Evolutionary conservation across 2,797 vertebrate species (phyloP).

Genomic region (Lacerta viridis): DNA sequence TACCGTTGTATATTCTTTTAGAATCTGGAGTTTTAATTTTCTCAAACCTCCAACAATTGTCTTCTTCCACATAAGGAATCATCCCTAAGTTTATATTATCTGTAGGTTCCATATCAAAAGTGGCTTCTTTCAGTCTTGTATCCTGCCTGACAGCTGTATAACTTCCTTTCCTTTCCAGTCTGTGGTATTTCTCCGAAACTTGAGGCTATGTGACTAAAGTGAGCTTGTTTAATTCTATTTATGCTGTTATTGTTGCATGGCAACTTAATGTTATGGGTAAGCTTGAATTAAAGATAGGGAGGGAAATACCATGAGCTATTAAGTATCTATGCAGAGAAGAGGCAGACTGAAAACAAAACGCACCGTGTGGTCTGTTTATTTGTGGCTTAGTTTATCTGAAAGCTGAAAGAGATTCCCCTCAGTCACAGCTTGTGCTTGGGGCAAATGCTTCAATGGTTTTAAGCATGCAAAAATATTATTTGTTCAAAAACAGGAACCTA

Average conservation of each 20-base stretch:
- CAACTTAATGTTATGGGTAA: background rate
- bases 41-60: background rate
- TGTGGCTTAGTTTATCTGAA: background rate
- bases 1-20: background rate
- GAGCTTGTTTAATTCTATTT: conserved; percentile 1
- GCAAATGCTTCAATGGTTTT: no score
- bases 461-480: no score
- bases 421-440: background rate
- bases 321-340: background rate
- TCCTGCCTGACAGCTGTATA: conserved; percentile 8
- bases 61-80: background rate
- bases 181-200: background rate
- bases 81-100: background rate
- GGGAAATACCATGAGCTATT: background rate
- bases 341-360: background rate
- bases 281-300: background rate
- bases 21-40: background rate
- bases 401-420: background rate
- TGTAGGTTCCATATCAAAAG: conserved; percentile 6
- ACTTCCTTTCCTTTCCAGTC: background rate
- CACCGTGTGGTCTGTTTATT: background rate
- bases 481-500: no score
- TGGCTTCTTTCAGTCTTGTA: background rate
- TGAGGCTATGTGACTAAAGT: conserved; percentile 1
- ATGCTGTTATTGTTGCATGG: background rate